A percentile compares a stretch with the other conserved stretches of the same genome.
These are phyloP conservation scores for Leptodactylus fuscus DNA, from an alignment of 2,113 vertebrate species.

Conservation along the genomic window DNA sequence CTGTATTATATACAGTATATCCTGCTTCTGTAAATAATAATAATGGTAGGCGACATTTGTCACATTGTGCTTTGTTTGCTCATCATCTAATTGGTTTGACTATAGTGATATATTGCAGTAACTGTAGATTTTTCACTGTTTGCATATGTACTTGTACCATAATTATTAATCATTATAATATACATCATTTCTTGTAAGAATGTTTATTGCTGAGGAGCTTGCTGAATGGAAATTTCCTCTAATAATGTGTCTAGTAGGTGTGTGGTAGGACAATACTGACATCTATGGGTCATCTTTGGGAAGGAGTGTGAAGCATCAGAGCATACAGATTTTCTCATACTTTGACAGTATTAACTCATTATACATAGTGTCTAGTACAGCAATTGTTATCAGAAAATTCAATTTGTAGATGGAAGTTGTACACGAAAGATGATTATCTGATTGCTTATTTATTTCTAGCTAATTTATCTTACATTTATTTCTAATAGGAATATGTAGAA, in stretches of 20 bases:
- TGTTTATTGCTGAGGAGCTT: neutral
- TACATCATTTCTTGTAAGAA: neutral
- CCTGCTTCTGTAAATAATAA: neutral
- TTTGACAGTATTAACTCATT: neutral
- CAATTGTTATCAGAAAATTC: neutral
- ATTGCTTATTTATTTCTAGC: too few relatives aligned
- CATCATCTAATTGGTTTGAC: neutral
- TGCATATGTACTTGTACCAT: neutral
- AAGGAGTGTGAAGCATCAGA: neutral
- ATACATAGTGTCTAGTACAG: neutral
- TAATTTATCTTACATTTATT: too few relatives aligned
- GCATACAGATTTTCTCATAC: neutral
- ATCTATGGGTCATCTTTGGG: slow-evolving; percentile 23
- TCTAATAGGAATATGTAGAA: too few relatives aligned
- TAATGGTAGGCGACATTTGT: neutral
- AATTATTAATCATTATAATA: neutral
- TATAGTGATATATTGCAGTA: neutral
- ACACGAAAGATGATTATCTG: too few relatives aligned
- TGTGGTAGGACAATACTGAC: slow-evolving; percentile 28
- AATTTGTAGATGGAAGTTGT: too few relatives aligned
- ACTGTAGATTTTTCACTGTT: neutral
- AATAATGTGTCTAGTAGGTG: neutral
- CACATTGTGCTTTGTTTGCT: neutral
- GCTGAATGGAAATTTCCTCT: neutral
- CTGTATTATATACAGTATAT: too few relatives aligned